These are phyloP conservation scores for Eulemur albifrons DNA, from an alignment of 2,797 vertebrate species.

Conservation along the genomic window DNA sequence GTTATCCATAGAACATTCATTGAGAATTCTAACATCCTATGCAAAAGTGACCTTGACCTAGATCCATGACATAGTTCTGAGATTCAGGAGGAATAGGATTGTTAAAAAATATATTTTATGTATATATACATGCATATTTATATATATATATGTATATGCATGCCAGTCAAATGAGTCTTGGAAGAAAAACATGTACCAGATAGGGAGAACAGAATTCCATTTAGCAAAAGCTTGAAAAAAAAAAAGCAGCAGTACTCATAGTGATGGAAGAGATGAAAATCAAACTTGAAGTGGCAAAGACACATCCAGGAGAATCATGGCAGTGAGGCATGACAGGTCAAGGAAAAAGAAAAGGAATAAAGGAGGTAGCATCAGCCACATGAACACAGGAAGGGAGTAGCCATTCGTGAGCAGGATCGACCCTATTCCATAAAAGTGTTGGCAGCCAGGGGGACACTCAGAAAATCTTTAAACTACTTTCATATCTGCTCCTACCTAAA, in stretches of 20 bases:
- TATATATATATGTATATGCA: neutral
- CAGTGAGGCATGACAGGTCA: neutral
- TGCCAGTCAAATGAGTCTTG: too few species aligned
- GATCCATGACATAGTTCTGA: neutral
- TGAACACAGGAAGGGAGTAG: neutral
- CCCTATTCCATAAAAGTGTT: neutral
- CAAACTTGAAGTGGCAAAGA: neutral
- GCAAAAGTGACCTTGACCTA: neutral
- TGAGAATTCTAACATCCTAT: neutral
- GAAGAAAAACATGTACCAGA: neutral
- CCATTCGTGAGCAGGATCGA: neutral
- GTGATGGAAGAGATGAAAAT: conserved; percentile 9
- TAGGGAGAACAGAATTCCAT: neutral
- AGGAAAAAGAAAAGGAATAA: neutral
- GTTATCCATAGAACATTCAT: neutral
- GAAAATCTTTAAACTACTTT: neutral
- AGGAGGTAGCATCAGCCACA: neutral
- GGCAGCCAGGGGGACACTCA: neutral
- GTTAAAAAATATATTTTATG: neutral
- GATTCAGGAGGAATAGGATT: neutral
- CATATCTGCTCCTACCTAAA: neutral
- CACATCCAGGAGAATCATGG: neutral
- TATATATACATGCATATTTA: too few species aligned
- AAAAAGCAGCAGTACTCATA: neutral
- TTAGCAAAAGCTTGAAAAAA: neutral